Percentiles rank a stretch among this genome's conserved stretches.
Conservation (phyloP, 2,797 vertebrate species). For the Echiichthys vipera region DNA sequence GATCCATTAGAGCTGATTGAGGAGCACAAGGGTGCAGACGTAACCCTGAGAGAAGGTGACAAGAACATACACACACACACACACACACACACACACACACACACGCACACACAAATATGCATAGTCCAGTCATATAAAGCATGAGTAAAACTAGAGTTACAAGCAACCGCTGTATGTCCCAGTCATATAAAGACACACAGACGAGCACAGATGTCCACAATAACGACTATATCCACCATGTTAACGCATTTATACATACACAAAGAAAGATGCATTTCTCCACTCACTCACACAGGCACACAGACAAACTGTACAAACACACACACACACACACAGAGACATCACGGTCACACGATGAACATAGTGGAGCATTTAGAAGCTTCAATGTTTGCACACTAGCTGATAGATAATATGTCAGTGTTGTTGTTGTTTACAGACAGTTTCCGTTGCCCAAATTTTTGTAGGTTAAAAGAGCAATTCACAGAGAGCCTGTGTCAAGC, state of each 20-base stretch:
- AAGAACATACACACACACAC: constrained; percentile 19
- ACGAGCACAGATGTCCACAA: background rate
- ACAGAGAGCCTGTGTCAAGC: too few relatives aligned
- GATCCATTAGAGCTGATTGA: constrained; percentile 87
- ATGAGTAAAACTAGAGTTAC: constrained; percentile 3
- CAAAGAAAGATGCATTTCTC: background rate
- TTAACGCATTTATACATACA: background rate
- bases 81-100: constrained; percentile 9
- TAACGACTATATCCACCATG: too few relatives aligned
- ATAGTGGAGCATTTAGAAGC: too few relatives aligned
- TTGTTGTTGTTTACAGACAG: too few relatives aligned
- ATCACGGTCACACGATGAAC: too few relatives aligned
- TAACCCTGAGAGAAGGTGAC: constrained; percentile 83
- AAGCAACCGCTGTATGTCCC: background rate
- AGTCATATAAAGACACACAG: background rate
- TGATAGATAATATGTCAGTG: too few relatives aligned
- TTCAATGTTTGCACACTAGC: too few relatives aligned
- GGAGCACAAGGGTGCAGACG: constrained; percentile 75
- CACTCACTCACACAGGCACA: too few relatives aligned
- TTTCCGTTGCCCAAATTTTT: too few relatives aligned
- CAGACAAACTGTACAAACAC: too few relatives aligned
- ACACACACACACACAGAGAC: too few relatives aligned
- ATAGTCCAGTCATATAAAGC: constrained; percentile 27
- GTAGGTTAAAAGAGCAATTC: too few relatives aligned
- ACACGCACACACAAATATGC: constrained; percentile 7